Base-by-base conservation (phyloP, 2,113 vertebrate genomes). In the Hypanus sabinus region DNA sequence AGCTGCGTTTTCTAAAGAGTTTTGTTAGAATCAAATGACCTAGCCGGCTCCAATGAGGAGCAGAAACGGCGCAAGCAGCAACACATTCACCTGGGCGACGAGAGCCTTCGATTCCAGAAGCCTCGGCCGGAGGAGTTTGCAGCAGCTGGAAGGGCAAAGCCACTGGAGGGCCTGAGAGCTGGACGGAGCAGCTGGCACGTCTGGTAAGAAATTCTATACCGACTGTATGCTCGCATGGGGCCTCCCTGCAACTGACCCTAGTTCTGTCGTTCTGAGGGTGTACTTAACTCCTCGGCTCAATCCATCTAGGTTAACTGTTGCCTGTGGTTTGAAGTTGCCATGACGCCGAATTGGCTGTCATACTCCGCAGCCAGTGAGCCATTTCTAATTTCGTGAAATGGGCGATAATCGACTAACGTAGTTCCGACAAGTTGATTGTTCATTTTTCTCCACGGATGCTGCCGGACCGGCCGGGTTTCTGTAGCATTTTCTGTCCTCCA, bases 291-390 rank as follows among this genome's bases (percentile, higher is more conserved):
- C 14, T 9, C 30, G 62, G 85, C 85, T 14, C 14, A 0, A 27
- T 83, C 81, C 60, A 12, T 71, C 70, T 16, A 71, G 18, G 46
- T 46, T 46, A 46, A 55, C 62, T 87, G 27, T 60, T 22, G 14
- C 83, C 57, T 62, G 16, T 87, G 60, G 83, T 87, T 87, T 88
- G 60, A 65, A 88, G 85, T 88, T 88, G 85, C 85, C 85, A 88
- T 88, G 83, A 12, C 57, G 55, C 83, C 55, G 83, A 87, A 10
- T 62, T 87, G 85, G 30, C 85, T 88, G 57, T 62, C 60, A 65
- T 30, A 65, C 46, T 24, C 80, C 46, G 46, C 22, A 10, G 81
- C 81, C 5, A 14, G 0, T 88, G 60, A 10, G 27, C 9, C 30
- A 11, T 30, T 65, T 88, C 7, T 33, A 65, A 90, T 18, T 88